Conservation (phyloP, 2,888 invertebrate species). For the Xanthia icteritia region DNA sequence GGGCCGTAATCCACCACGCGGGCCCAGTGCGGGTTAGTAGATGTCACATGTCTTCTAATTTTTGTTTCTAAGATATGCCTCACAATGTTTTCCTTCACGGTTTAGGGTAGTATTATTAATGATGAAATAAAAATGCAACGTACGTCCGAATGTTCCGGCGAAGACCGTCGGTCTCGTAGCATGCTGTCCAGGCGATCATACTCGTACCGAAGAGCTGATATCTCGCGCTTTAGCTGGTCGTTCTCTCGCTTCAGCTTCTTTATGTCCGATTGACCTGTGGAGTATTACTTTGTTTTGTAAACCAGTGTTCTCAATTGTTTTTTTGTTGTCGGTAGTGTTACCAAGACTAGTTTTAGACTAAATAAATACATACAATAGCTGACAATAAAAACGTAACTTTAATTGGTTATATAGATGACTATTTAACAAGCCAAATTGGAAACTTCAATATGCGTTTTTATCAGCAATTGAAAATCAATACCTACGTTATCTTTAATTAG, state of each 20-base stretch:
- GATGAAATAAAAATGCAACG: slow-evolving; percentile 65
- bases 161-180: slow-evolving; percentile 90
- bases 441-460: no score
- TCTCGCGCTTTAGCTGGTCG: slow-evolving; percentile 96
- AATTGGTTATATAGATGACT: not conserved
- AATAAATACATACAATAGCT: no score
- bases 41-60: no score
- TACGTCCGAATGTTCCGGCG: slow-evolving; percentile 89
- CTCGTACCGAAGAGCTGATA: slow-evolving; percentile 96
- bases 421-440: no score
- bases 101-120: no score
- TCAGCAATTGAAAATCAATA: no score
- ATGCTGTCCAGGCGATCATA: slow-evolving; percentile 96
- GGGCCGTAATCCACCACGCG: no score
- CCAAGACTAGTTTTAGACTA: not conserved
- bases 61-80: no score
- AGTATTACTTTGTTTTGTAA: not conserved
- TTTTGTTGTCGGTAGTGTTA: not conserved
- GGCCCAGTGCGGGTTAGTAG: no score
- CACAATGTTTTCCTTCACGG: no score
- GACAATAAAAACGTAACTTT: no score
- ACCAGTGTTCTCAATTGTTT: not conserved
- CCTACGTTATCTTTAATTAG: no score
- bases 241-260: slow-evolving; percentile 97
- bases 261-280: slow-evolving; percentile 95